Conservation (phyloP, 1,140 invertebrate species). For the Paracyclopina nana region DNA sequence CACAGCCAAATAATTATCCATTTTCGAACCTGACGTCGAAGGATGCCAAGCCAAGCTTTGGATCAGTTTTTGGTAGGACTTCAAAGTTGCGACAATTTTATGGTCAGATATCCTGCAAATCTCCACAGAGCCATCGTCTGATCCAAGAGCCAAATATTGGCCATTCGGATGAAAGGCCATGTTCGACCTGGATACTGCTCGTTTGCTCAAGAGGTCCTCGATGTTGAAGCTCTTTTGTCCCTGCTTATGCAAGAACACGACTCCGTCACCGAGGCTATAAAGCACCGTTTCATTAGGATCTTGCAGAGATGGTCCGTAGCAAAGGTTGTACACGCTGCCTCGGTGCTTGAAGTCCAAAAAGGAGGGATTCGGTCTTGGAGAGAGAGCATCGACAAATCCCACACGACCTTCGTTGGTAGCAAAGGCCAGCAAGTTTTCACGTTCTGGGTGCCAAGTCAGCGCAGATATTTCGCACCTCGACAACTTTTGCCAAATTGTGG, state of each 20-base stretch:
- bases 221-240: neutral
- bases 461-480: slow-evolving; percentile 47
- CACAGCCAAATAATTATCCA: neutral
- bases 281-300: neutral
- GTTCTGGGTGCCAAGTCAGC: slow-evolving; percentile 51
- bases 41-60: slow-evolving; percentile 5
- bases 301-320: neutral
- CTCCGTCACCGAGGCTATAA: neutral
- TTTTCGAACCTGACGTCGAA: neutral
- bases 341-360: slow-evolving; percentile 10
- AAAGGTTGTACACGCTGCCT: slow-evolving; percentile 5
- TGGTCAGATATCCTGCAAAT: neutral
- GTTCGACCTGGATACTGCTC: neutral
- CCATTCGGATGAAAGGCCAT: neutral
- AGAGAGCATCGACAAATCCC: slow-evolving; percentile 27
- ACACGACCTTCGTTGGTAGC: slow-evolving; percentile 50
- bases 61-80: slow-evolving; percentile 6
- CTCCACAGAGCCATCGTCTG: neutral
- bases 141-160: neutral
- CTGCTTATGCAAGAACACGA: neutral
- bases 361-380: slow-evolving; percentile 24
- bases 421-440: slow-evolving; percentile 48
- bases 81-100: neutral
- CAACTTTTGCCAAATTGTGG: slow-evolving; percentile 40
- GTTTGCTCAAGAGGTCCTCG: neutral